Evolutionary conservation across 2,113 vertebrate species (phyloP), one percentile per base, ranked within the genome.

Genomic region (Chamaetylas fuelleborni): DNA sequence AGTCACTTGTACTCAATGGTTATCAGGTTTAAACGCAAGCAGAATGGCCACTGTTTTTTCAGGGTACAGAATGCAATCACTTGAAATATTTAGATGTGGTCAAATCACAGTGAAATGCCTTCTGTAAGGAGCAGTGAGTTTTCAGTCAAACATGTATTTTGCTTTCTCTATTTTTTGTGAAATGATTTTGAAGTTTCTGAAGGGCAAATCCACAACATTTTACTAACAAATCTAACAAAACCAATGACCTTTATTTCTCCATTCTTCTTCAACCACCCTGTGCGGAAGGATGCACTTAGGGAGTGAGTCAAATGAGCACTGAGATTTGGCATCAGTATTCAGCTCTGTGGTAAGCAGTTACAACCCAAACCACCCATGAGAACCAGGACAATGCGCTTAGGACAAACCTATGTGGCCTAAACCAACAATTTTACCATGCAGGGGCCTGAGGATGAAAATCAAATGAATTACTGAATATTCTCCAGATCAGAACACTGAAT

Each of bases 11-110:
- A 96, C 69, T 79, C 47, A 16, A 60, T 34, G 66, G 53, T 80
- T 94, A 95, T 79, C 67, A 90, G 81, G 73, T 86, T 71, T 84
- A 94, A 95, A 93, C 50, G 20, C 90, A 91, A 91, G 70, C 50
- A 92, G 53, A 81, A 78, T 34, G 5, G 28, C 54, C 57, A 71
- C 12, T 90, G 76, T 82, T 85, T 91, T 90, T 65, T 86, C 82
- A 97, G 42, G 84, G 51, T 61, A 72, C 42, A 66, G 70, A 67
- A 81, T 79, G 36, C 12, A n/a, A 72, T 77, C 84, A 69, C 58
- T 71, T 64, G 26, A 84, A 94, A 66, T 12, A 81, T 38, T 65
- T 19, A 61, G 18, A 47, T n/a, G 34, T n/a, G 43, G 56, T 71
- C 28, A 81, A 78, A 87, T 54, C 56, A 90, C 42, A 66, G 19